Conservation (phyloP, 2,113 vertebrate genomes). For the Panthera tigris region DNA sequence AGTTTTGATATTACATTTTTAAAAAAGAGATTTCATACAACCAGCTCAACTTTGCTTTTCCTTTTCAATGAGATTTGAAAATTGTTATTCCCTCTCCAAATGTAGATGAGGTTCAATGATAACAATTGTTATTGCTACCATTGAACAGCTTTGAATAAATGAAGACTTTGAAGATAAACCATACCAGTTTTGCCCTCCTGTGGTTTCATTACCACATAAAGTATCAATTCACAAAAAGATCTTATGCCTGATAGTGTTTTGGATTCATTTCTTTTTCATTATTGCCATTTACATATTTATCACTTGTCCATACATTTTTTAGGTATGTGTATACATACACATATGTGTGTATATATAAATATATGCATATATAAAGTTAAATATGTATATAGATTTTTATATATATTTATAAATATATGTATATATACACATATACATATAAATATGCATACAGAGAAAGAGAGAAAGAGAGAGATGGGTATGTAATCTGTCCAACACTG, state of each 20-base stretch:
- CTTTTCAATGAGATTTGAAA: slow-evolving; percentile 24
- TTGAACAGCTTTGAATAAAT: slow-evolving; percentile 28
- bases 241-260: neutral
- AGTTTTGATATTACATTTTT: neutral
- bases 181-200: neutral
- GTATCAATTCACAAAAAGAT: neutral
- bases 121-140: slow-evolving; percentile 5
- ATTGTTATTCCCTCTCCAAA: slow-evolving; percentile 29
- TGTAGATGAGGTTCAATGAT: neutral
- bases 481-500: neutral
- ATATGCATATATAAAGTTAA: neutral
- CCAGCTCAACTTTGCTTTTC: neutral
- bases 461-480: neutral
- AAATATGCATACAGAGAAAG: neutral
- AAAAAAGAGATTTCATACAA: neutral
- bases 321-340: neutral
- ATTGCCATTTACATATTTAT: neutral
- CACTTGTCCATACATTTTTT: neutral
- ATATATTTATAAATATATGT: neutral
- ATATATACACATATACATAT: neutral
- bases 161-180: slow-evolving; percentile 24
- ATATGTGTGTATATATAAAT: neutral
- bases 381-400: neutral
- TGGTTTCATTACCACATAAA: slow-evolving; percentile 50
- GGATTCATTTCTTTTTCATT: slow-evolving; percentile 1